Percentiles rank a stretch among this genome's conserved stretches.
Evolutionary conservation across 2,113 vertebrate genomes (phyloP).

Genomic region (Dipodomys ordii): DNA sequence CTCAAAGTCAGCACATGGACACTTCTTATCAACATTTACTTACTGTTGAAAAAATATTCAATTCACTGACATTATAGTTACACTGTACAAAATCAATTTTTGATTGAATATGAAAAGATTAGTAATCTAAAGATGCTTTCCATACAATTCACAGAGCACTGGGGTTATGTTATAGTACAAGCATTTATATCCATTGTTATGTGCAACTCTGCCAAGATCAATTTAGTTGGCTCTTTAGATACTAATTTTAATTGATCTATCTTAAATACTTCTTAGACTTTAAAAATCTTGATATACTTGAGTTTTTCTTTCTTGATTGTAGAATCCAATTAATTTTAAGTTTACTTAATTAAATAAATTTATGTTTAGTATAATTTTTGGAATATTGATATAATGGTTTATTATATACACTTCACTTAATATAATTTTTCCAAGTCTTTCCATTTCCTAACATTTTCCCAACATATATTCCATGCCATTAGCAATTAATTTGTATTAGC

Average conservation of each 20-base stretch:
- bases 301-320: neutral
- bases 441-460: neutral
- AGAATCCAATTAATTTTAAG: conserved; percentile 21
- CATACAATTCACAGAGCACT: neutral
- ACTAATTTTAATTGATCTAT: conserved; percentile 39
- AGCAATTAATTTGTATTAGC: neutral
- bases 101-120: conserved; percentile 31
- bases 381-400: neutral
- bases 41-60: conserved; percentile 22
- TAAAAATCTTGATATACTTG: neutral
- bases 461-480: conserved; percentile 25
- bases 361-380: conserved; percentile 9
- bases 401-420: neutral
- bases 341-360: conserved; percentile 18
- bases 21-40: neutral
- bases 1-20: neutral
- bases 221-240: conserved; percentile 49
- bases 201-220: neutral
- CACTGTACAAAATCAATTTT: neutral
- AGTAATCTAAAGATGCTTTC: neutral
- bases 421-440: too few relatives aligned
- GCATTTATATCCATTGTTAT: conserved; percentile 16
- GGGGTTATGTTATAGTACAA: neutral
- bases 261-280: conserved; percentile 36
- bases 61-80: neutral